Conservation (phyloP, 2,113 vertebrate species). For the Paracanthobrama guichenoti region DNA sequence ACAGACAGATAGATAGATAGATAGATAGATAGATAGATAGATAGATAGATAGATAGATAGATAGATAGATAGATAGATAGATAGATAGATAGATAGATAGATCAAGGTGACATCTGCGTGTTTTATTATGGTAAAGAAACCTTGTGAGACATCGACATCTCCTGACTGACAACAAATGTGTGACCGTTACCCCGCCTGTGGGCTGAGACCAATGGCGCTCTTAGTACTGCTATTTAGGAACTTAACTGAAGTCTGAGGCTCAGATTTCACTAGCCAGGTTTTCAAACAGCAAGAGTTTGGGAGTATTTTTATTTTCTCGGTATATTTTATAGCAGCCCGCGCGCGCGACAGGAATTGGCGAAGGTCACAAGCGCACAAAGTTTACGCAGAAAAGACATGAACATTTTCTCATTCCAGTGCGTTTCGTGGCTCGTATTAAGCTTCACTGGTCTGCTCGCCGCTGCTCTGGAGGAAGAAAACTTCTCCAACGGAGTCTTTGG, state of each 20-base stretch:
- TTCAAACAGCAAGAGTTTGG: background rate
- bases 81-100: background rate
- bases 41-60: conserved; percentile 12
- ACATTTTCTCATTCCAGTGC: conserved; percentile 54
- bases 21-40: background rate
- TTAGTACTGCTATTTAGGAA: conserved; percentile 73
- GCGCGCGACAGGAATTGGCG: background rate
- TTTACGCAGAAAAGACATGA: conserved; percentile 67
- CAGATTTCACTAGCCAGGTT: conserved; percentile 60
- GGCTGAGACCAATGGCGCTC: conserved; percentile 63
- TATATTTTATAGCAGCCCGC: background rate
- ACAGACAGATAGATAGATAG: background rate
- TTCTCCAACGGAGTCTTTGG: conserved; percentile 66
- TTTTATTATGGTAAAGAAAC: background rate
- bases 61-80: background rate
- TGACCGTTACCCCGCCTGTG: conserved; percentile 58
- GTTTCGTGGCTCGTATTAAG: conserved; percentile 66
- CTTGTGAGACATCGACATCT: background rate
- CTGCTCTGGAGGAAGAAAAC: conserved; percentile 67
- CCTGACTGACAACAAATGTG: background rate
- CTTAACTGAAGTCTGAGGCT: conserved; percentile 61
- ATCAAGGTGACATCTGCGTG: background rate
- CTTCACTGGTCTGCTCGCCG: conserved; percentile 61
- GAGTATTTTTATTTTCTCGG: background rate
- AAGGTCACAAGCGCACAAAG: conserved; percentile 32